Percentiles rank a stretch among this genome's conserved stretches.
phyloP scores from a whole-genome alignment of 2,113 vertebrate genomes.

The Varanus komodoensis region DNA sequence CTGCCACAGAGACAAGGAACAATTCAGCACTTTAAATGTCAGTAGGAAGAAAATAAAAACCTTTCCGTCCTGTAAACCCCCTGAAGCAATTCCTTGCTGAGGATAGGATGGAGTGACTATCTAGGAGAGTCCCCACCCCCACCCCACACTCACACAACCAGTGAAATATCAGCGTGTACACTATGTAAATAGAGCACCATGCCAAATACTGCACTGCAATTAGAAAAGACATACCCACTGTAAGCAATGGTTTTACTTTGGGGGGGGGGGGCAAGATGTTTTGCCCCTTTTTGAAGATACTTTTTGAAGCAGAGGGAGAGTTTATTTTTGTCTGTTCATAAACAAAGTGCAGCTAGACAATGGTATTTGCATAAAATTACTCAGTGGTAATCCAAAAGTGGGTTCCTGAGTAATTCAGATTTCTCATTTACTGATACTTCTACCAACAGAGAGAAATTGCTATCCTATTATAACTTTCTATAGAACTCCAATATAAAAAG shows the following conservation, averaged over 20 bases:
- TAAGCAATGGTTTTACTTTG: constrained; percentile 23
- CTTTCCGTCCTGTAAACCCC: constrained; percentile 58
- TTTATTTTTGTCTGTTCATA: fast-evolving
- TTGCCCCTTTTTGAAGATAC: neutral
- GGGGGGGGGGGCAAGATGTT: neutral
- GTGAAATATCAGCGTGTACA: constrained; percentile 49
- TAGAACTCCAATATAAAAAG: neutral
- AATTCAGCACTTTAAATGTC: constrained; percentile 64
- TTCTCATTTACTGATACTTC: constrained; percentile 25
- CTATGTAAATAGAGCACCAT: constrained; percentile 58
- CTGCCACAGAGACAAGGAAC: constrained; percentile 55
- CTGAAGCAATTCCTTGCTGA: constrained; percentile 62
- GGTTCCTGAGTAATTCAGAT: neutral
- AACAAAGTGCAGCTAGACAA: constrained; percentile 38
- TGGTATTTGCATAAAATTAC: constrained; percentile 31
- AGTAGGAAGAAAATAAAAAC: constrained; percentile 63
- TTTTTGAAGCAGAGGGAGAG: constrained; percentile 26
- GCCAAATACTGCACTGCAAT: constrained; percentile 54
- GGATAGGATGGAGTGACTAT: constrained; percentile 74
- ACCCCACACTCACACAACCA: constrained; percentile 17
- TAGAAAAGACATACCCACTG: constrained; percentile 34
- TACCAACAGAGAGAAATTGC: constrained; percentile 32
- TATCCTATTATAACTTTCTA: constrained; percentile 34
- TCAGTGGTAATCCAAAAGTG: constrained; percentile 10
- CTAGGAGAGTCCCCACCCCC: too few relatives aligned